Conservation (phyloP, 2,113 vertebrate genomes). For the Oplegnathus fasciatus region DNA sequence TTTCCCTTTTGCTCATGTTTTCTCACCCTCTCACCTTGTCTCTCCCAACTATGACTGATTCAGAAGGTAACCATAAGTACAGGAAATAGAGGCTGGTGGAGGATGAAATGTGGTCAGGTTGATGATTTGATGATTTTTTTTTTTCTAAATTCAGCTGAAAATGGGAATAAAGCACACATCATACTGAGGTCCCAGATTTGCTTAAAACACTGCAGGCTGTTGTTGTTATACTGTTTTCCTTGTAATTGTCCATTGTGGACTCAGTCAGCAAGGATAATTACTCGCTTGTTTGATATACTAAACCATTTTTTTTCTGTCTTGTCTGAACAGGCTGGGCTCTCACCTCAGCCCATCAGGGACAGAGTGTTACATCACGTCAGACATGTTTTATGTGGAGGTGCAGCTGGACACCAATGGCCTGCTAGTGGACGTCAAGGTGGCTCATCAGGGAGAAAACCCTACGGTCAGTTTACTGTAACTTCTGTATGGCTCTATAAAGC, state of each 20-base stretch:
- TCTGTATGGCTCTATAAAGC: background rate
- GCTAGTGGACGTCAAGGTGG: slow-evolving; percentile 97
- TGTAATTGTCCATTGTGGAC: background rate
- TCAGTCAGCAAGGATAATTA: background rate
- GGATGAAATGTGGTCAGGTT: background rate
- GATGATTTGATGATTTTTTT: no score
- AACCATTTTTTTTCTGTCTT: background rate
- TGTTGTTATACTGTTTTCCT: background rate
- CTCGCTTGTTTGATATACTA: background rate
- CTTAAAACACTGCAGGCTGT: background rate
- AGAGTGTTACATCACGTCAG: slow-evolving; percentile 98
- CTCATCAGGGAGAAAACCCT: slow-evolving; percentile 98
- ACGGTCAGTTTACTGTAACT: slow-evolving; percentile 85
- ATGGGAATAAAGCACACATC: background rate
- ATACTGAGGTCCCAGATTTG: background rate
- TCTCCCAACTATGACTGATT: background rate
- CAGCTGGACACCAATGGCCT: slow-evolving; percentile 93
- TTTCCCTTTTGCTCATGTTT: background rate
- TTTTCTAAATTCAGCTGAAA: background rate
- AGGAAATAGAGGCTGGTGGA: background rate
- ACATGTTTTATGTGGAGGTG: slow-evolving; percentile 99
- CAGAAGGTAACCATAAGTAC: background rate
- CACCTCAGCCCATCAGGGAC: slow-evolving; percentile 96
- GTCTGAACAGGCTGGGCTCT: slow-evolving; percentile 89
- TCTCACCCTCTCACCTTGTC: background rate